Evolutionary conservation across 2,888 invertebrate species (phyloP).

Genomic region (Melolontha melolontha): DNA sequence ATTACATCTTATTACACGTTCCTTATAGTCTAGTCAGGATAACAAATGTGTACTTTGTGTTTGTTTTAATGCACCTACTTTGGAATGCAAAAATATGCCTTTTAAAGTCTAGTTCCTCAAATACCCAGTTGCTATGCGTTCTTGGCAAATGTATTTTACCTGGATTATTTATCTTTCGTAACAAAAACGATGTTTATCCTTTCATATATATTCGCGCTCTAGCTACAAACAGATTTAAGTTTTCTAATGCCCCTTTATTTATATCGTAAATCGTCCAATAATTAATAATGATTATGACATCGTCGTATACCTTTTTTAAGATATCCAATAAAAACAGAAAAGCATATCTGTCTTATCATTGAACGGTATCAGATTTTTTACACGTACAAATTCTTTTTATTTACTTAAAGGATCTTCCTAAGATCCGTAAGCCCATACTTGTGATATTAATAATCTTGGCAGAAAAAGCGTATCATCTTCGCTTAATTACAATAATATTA

Average conservation of each 20-base stretch:
- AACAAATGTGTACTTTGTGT: neutral
- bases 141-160: slow-evolving; percentile 4
- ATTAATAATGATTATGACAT: slow-evolving; percentile 31
- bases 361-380: slow-evolving; percentile 34
- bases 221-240: slow-evolving; percentile 32
- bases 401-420: slow-evolving; percentile 17
- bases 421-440: slow-evolving; percentile 5
- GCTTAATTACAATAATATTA: slow-evolving; percentile 17
- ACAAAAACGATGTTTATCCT: slow-evolving; percentile 29
- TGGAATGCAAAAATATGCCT: no score
- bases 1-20: slow-evolving; percentile 16
- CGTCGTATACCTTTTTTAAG: slow-evolving; percentile 13
- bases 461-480: slow-evolving; percentile 9
- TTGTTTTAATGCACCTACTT: no score
- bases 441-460: slow-evolving; percentile 13
- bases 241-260: slow-evolving; percentile 31
- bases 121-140: neutral
- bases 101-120: no score
- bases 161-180: slow-evolving; percentile 30
- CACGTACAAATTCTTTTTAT: slow-evolving; percentile 16
- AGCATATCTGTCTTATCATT: slow-evolving; percentile 11
- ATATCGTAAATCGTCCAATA: slow-evolving; percentile 35
- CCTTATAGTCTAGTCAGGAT: neutral
- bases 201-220: slow-evolving; percentile 9
- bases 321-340: slow-evolving; percentile 23